Base-by-base conservation (phyloP, 1,140 invertebrate species). In the Littorina saxatilis region DNA sequence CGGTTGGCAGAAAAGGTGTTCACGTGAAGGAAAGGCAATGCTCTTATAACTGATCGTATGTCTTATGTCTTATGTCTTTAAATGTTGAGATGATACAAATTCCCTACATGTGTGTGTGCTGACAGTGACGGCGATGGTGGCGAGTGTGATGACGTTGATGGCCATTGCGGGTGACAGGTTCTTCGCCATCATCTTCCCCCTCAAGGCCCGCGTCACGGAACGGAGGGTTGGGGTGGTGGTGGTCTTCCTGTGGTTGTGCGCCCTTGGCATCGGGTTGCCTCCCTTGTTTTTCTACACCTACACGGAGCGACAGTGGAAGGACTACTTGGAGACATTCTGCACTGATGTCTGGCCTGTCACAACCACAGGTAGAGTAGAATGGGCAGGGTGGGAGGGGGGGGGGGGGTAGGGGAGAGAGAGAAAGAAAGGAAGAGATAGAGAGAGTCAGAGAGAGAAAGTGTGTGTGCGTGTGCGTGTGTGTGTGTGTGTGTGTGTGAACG, bases 161-260 rank as follows among this genome's bases (percentile, higher is more conserved):
- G 93, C 91, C 20, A 92, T 94, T 35, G 92, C 93, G 9, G 91
- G 92, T 32, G 93, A 94, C 84, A 88, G 93, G 1, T 93, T 93
- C 83, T 92, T 93, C 79, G 93, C 93, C 75, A 93, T 94, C 50
- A 88, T 93, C 66, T 93, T 91, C 72, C 93, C 93, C 1, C 83
- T 94, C 40, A 91, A 92, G 72, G 90, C 92, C 5, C 88, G 92
- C 2, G 89, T 93, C 37, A 92, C 93, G 9, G 88, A 93, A 58
- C 87, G 91, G 7, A 85, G 90, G 50, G 91, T 93, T 55, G 85
- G 86, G 27, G 68, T 91, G 20, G 86, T 90, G 11, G 86, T 93
- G 13, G 88, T 92, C 43, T 35, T 88, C 29, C 89, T 94, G 5
- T 94, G 93, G 93, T 17, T 91, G 27, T 52, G 90, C 0, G 87